Evolutionary conservation across 2,888 invertebrate genomes (phyloP).

Genomic region (Bedellia somnulentella): DNA sequence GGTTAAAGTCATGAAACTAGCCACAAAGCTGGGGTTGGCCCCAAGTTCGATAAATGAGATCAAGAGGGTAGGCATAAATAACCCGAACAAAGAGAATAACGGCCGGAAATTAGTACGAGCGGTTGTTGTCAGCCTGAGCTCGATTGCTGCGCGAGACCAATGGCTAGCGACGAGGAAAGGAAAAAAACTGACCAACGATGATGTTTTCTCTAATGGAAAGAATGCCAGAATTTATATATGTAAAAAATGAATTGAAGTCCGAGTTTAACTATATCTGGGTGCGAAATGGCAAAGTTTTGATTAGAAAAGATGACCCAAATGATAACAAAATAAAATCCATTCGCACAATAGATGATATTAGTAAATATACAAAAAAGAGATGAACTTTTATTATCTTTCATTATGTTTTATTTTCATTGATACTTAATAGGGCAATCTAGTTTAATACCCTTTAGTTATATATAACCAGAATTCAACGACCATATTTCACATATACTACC

Average conservation of each 20-base stretch:
- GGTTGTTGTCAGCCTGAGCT: slow-evolving; percentile 6
- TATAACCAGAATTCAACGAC: neutral
- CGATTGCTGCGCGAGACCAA: slow-evolving; percentile 5
- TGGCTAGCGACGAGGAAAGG: slow-evolving; percentile 5
- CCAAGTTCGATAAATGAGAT: slow-evolving; percentile 7
- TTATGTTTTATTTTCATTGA: neutral
- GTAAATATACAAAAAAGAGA: neutral
- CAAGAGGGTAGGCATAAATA: slow-evolving; percentile 9
- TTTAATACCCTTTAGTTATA: slow-evolving; percentile 1
- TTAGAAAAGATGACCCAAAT: slow-evolving; percentile 7
- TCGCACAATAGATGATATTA: slow-evolving; percentile 1
- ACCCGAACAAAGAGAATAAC: slow-evolving; percentile 1
- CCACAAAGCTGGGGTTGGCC: slow-evolving; percentile 3
- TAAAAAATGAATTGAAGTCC: slow-evolving; percentile 4
- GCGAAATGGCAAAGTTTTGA: slow-evolving; percentile 7
- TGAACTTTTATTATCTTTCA: neutral
- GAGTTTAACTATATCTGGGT: slow-evolving; percentile 8
- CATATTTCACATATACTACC: neutral
- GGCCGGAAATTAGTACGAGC: slow-evolving; percentile 1
- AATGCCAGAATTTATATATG: slow-evolving; percentile 2
- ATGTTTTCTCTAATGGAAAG: slow-evolving; percentile 1
- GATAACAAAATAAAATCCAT: slow-evolving; percentile 8
- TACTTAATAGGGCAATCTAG: neutral
- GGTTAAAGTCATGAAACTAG: neutral
- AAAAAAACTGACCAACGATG: slow-evolving; percentile 2